These are phyloP conservation scores for Dusona sp. DNA, from an alignment of 2,888 invertebrate genomes.

Conservation along the genomic window DNA sequence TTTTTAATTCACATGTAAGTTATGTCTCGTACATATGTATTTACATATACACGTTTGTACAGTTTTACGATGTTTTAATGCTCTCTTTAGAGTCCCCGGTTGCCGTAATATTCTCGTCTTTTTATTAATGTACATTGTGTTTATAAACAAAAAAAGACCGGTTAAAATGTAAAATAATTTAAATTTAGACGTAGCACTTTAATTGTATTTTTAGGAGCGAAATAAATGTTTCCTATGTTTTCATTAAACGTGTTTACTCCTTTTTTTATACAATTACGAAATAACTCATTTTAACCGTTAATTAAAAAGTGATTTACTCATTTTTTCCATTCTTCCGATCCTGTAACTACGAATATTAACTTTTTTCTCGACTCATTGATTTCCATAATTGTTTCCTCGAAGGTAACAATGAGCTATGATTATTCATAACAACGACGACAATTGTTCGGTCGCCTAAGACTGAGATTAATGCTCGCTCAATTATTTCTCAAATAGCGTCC, in stretches of 20 bases:
- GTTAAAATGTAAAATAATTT: not conserved
- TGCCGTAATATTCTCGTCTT: conserved; percentile 14
- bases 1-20: not conserved
- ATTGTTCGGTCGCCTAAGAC: conserved; percentile 21
- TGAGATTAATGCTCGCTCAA: conserved; percentile 47
- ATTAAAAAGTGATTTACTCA: not conserved
- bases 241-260: conserved; percentile 3
- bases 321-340: not conserved
- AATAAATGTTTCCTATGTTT: conserved; percentile 58
- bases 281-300: not conserved
- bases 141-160: conserved; percentile 22
- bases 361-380: not conserved
- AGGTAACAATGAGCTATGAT: not conserved
- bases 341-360: not conserved
- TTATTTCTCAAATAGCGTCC: conserved; percentile 26
- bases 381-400: not conserved
- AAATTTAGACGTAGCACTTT: conserved; percentile 25
- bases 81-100: conserved; percentile 10
- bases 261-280: conserved; percentile 12
- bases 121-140: conserved; percentile 38
- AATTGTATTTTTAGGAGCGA: conserved; percentile 42
- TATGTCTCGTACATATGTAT: conserved; percentile 28
- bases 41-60: conserved; percentile 29
- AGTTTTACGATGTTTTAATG: not conserved
- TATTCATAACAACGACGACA: conserved; percentile 2